phyloP scores from a whole-genome alignment of 2,888 invertebrate genomes.

The Strigamia crassipes region DNA sequence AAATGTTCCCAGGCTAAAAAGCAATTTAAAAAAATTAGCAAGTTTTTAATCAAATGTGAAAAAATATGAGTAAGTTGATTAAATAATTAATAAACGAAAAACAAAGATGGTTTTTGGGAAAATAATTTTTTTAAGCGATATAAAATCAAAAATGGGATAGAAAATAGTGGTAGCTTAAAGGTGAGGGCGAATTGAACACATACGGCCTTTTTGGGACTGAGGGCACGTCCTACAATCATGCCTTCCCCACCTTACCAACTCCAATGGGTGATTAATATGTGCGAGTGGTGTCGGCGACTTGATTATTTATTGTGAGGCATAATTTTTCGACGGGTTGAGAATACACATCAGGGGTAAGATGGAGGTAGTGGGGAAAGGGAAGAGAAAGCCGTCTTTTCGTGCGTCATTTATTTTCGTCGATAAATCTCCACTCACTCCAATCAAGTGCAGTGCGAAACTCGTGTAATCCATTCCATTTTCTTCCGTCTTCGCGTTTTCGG shows the following conservation, averaged over 20 bases:
- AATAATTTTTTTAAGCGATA: too few species aligned
- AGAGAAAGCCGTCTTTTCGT: slow-evolving; percentile 25
- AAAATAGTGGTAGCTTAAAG: neutral
- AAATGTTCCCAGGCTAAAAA: too few species aligned
- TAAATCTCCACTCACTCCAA: slow-evolving; percentile 24
- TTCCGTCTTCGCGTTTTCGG: slow-evolving; percentile 28
- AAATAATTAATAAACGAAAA: too few species aligned
- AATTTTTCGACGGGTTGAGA: slow-evolving; percentile 35
- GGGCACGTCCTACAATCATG: slow-evolving; percentile 34
- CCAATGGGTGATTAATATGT: slow-evolving; percentile 35
- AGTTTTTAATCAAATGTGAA: too few species aligned
- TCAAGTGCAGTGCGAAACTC: slow-evolving; percentile 40
- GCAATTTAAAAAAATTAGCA: too few species aligned
- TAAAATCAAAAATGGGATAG: too few species aligned
- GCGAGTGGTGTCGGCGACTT: slow-evolving; percentile 25
- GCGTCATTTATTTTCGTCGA: slow-evolving; percentile 36
- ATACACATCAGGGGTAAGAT: slow-evolving; percentile 36
- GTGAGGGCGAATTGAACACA: neutral
- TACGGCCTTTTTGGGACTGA: neutral
- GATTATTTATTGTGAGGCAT: slow-evolving; percentile 42
- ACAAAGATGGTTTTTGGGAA: too few species aligned
- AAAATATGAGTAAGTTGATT: too few species aligned
- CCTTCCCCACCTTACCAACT: neutral
- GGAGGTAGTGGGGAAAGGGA: slow-evolving; percentile 16
- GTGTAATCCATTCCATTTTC: slow-evolving; percentile 36